These are phyloP conservation scores for Bombus superbus DNA, from an alignment of 1,140 invertebrate species.

Conservation along the genomic window DNA sequence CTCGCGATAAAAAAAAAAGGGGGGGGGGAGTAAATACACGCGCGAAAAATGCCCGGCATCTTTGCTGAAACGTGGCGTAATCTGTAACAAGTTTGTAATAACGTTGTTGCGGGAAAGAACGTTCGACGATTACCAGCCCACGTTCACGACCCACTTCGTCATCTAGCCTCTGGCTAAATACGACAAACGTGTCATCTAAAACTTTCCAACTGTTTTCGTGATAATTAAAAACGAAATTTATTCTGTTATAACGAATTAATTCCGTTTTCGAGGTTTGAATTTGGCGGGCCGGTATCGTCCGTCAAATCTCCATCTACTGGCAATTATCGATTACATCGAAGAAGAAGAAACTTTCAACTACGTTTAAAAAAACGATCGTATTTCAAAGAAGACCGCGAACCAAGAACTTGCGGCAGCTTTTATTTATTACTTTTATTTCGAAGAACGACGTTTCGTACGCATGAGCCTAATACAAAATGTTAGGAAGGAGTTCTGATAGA, in stretches of 20 bases:
- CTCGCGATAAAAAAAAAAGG: neutral
- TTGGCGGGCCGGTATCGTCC: too few relatives aligned
- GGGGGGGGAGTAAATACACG: neutral
- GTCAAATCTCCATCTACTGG: too few relatives aligned
- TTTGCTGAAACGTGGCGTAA: constrained; percentile 40
- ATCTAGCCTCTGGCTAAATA: neutral
- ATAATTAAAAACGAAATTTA: too few relatives aligned
- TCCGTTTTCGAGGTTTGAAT: too few relatives aligned
- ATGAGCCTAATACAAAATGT: neutral
- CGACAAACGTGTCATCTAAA: neutral
- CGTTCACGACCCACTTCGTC: constrained; percentile 30
- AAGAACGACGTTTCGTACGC: neutral
- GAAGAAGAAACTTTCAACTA: too few relatives aligned
- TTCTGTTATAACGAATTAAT: too few relatives aligned
- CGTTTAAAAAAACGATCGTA: too few relatives aligned
- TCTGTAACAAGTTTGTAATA: constrained; percentile 42
- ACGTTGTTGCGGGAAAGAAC: constrained; percentile 26
- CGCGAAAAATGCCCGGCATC: constrained; percentile 29
- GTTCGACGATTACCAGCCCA: constrained; percentile 17
- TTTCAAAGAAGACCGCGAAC: too few relatives aligned
- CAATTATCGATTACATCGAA: too few relatives aligned
- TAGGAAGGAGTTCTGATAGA: neutral
- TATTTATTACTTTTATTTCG: neutral
- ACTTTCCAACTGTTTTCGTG: neutral
- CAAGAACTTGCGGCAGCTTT: too few relatives aligned